Evolutionary conservation across 2,113 vertebrate species (phyloP), one percentile per base, ranked within the genome.

Genomic region (Rhinolophus ferrumequinum): DNA sequence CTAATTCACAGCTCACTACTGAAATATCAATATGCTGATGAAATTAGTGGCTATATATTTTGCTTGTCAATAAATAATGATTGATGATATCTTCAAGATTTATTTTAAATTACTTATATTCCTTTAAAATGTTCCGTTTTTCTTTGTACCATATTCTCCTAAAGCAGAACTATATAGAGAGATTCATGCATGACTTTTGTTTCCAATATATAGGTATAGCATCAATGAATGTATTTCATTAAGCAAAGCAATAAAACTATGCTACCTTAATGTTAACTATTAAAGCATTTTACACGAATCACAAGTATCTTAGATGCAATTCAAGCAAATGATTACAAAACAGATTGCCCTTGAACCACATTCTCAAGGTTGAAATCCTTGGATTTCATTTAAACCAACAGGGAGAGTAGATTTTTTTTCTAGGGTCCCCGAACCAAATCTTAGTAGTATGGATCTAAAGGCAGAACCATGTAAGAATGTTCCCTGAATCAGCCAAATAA

Each of bases 291-390:
- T 16, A 67, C 41, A 83, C 38, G 62, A 90, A 73, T 86, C 52
- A 94, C 38, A 96, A 50, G 80, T 15, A 26, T 87, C 75, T 95
- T 76, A 84, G 28, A 88, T 91, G 52, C 38, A 88, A 79, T 79
- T 75, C 73, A 83, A 33, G 50, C 60, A 83, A 96, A 60, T 38
- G 73, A 60, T 88, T 92, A 90, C 62, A 90, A 94, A 98, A 95
- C 70, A 82, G 44, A 33, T 62, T 95, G 95, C 44, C 97, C 98
- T 98, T 97, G 95, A 81, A 90, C 64, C 60, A 95, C 56, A 95
- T 96, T 90, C 35, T 89, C 89, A 97, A 97, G 97, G 97, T 98
- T 80, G 94, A 97, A 88, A 81, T 64, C 7, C 19, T 80, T 67
- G 9, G 2, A 86, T 84, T 73, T 93, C 69, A 83, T 77, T 95